Percentiles rank a stretch among this genome's conserved stretches.
Evolutionary conservation across 2,113 vertebrate species (phyloP).

Genomic region (Ageneiosus marmoratus): DNA sequence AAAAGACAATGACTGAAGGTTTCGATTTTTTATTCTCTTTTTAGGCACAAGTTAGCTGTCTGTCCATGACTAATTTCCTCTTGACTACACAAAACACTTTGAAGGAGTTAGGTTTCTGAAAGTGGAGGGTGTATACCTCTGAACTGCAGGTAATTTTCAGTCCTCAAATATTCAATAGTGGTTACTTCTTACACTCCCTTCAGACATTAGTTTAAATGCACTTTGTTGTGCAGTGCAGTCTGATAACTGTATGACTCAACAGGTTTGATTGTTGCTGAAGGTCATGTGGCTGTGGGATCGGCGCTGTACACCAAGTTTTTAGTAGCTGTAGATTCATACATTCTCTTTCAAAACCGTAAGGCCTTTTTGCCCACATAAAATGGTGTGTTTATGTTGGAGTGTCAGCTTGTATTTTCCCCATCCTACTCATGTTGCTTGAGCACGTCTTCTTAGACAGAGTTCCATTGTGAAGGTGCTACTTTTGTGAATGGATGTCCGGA

Average conservation of each 20-base stretch:
- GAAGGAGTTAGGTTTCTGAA: neutral
- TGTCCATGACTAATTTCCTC: neutral
- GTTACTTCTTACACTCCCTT: neutral
- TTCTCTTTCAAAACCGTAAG: neutral
- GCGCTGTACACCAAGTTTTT: too few relatives aligned
- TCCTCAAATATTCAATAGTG: neutral
- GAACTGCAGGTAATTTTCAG: slow-evolving; percentile 23
- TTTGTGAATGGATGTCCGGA: slow-evolving; percentile 39
- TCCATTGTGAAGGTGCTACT: slow-evolving; percentile 43
- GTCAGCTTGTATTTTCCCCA: slow-evolving; percentile 26
- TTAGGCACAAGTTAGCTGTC: neutral
- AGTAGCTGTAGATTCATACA: neutral
- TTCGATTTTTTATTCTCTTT: neutral
- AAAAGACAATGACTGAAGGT: neutral
- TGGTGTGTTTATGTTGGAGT: neutral
- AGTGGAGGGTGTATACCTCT: neutral
- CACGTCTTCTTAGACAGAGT: slow-evolving; percentile 35
- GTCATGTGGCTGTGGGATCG: neutral
- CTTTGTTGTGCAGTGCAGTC: neutral
- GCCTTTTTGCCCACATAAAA: neutral
- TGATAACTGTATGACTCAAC: neutral
- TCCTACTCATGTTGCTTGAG: slow-evolving; percentile 19
- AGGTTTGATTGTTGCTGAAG: neutral
- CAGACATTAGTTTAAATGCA: neutral
- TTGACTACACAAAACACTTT: neutral